A percentile compares a stretch with the other conserved stretches of the same genome.
Evolutionary conservation across 2,797 vertebrate species (phyloP).

Genomic region (Allobates femoralis): DNA sequence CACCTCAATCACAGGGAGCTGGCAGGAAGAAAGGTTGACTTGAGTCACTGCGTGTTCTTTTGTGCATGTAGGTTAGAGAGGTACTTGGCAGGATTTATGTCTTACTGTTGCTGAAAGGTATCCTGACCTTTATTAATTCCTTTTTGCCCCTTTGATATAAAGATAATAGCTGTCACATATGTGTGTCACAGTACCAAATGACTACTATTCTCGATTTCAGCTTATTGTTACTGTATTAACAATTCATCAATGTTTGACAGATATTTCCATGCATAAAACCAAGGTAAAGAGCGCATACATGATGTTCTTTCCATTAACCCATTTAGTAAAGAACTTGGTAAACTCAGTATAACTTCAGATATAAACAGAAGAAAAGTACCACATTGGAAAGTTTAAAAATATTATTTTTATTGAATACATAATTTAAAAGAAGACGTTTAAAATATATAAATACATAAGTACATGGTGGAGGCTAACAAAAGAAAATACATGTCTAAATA

Average conservation of each 20-base stretch:
- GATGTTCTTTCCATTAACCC: neutral
- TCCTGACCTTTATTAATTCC: slow-evolving; percentile 58
- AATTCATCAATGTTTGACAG: slow-evolving; percentile 20
- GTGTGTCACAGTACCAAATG: slow-evolving; percentile 17
- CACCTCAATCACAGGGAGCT: slow-evolving; percentile 57
- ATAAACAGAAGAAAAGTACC: too few relatives aligned
- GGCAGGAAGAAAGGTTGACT: slow-evolving; percentile 59
- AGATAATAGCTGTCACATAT: slow-evolving; percentile 43
- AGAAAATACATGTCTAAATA: too few relatives aligned
- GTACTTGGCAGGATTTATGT: slow-evolving; percentile 61
- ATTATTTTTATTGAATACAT: too few relatives aligned
- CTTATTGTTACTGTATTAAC: slow-evolving; percentile 2
- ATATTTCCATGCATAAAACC: neutral
- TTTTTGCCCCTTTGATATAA: slow-evolving; percentile 34
- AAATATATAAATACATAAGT: too few relatives aligned
- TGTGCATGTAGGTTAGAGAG: slow-evolving; percentile 61
- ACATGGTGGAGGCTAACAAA: too few relatives aligned
- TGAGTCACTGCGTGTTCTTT: slow-evolving; percentile 54
- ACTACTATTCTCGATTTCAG: slow-evolving; percentile 13
- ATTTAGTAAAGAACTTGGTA: neutral
- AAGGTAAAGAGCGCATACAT: neutral
- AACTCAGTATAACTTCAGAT: neutral
- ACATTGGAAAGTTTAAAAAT: too few relatives aligned
- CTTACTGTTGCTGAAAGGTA: slow-evolving; percentile 56
- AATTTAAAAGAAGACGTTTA: too few relatives aligned